A percentile compares a stretch with the other conserved stretches of the same genome.
phyloP scores from a whole-genome alignment of 2,113 vertebrate species.

The Isichthys henryi region DNA sequence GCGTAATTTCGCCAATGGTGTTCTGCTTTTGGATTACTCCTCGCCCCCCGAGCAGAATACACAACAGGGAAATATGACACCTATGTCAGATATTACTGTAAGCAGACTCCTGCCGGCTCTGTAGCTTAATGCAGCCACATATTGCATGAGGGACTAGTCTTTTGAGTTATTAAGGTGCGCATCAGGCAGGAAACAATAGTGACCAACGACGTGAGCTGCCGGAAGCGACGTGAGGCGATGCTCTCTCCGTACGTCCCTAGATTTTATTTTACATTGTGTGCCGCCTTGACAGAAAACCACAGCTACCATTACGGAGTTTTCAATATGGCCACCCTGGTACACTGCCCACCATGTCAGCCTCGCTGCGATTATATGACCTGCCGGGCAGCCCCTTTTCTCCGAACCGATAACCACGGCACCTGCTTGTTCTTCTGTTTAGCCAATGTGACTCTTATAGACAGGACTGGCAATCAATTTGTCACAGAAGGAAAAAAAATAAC shows the following conservation, averaged over 20 bases:
- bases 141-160: background rate
- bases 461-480: background rate
- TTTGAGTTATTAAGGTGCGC: background rate
- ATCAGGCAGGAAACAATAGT: background rate
- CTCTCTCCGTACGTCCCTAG: background rate
- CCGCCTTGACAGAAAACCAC: background rate
- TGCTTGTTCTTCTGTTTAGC: background rate
- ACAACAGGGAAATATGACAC: background rate
- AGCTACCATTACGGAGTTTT: background rate
- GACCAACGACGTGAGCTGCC: background rate
- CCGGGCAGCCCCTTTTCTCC: background rate
- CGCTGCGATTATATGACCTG: background rate
- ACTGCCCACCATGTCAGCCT: background rate
- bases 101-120: background rate
- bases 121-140: background rate
- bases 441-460: background rate
- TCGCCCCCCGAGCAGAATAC: background rate
- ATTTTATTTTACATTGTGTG: background rate
- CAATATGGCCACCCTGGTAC: background rate
- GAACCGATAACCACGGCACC: background rate
- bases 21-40: background rate
- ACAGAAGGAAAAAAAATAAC: background rate
- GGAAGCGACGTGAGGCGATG: background rate
- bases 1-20: background rate
- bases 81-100: constrained; percentile 1